Conservation (phyloP, 2,797 vertebrate species). For the Gambelia wislizenii region DNA sequence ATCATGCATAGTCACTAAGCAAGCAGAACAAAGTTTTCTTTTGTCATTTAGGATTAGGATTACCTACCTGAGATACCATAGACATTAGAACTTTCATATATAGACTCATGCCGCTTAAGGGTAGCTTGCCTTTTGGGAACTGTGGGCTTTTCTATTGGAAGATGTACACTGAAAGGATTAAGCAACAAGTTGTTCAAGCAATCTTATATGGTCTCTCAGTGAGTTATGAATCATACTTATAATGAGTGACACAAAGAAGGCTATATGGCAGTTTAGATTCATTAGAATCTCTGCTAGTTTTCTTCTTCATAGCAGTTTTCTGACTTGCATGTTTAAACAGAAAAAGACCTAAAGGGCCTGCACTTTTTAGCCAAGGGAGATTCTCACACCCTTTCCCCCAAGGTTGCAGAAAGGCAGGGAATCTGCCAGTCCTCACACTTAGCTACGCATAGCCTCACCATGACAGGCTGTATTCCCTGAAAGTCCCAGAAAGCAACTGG, state of each 20-base stretch:
- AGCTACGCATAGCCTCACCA: neutral
- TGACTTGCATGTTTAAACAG: neutral
- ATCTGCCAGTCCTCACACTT: neutral
- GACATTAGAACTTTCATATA: constrained; percentile 78
- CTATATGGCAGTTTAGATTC: neutral
- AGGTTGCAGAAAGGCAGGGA: neutral
- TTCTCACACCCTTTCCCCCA: neutral
- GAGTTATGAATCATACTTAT: neutral
- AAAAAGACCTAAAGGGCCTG: neutral
- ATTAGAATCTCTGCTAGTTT: neutral
- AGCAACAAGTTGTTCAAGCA: neutral
- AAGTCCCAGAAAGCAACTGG: neutral
- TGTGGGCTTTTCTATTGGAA: neutral
- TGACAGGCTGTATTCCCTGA: neutral
- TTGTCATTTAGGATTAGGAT: too few relatives aligned
- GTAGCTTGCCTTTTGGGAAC: constrained; percentile 53
- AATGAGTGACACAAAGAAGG: neutral
- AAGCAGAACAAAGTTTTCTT: neutral
- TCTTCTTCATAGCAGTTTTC: neutral
- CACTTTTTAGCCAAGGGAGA: neutral
- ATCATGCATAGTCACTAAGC: neutral
- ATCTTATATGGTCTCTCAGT: neutral
- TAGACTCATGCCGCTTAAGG: constrained; percentile 70
- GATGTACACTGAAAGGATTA: constrained; percentile 46
- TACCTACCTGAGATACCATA: constrained; percentile 87